Conservation (phyloP, 2,888 invertebrate species). For the Drosophila percnosoma region DNA sequence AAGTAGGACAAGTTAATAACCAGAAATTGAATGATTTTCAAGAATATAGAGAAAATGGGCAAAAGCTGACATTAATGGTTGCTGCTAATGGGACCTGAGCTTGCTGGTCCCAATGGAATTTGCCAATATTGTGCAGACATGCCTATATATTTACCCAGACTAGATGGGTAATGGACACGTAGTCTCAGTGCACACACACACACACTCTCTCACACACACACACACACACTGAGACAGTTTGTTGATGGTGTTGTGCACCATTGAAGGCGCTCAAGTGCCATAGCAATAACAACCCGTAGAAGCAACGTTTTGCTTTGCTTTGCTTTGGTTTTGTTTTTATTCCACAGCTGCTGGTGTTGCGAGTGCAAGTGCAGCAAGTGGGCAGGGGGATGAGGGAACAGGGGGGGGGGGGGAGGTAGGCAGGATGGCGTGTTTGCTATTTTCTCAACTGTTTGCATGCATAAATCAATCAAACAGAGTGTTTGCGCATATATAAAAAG, state of each 20-base stretch:
- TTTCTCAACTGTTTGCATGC: conserved; percentile 53
- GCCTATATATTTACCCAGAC: not conserved
- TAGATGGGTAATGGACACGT: conserved; percentile 19
- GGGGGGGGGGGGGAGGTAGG: no score
- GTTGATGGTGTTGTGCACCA: conserved; percentile 8
- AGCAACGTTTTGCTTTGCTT: conserved; percentile 23
- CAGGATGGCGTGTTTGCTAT: conserved; percentile 2
- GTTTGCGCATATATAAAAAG: conserved; percentile 57
- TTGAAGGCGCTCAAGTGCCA: conserved; percentile 9
- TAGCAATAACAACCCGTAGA: conserved; percentile 18
- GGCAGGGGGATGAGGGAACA: no score
- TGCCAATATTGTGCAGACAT: not conserved
- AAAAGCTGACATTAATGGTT: not conserved
- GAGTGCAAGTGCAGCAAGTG: not conserved
- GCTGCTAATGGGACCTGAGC: not conserved
- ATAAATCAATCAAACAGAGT: conserved; percentile 77
- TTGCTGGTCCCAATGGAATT: not conserved
- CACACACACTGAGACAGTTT: not conserved
- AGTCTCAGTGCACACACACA: conserved; percentile 1
- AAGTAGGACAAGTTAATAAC: not conserved
- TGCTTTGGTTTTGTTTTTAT: not conserved
- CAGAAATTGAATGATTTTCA: not conserved
- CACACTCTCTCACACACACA: no score
- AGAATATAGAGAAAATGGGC: not conserved
- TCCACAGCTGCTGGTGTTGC: conserved; percentile 16